A percentile compares a stretch with the other conserved stretches of the same genome.
These are phyloP conservation scores for Bos indicus DNA, from an alignment of 2,113 vertebrate species.

Conservation along the genomic window DNA sequence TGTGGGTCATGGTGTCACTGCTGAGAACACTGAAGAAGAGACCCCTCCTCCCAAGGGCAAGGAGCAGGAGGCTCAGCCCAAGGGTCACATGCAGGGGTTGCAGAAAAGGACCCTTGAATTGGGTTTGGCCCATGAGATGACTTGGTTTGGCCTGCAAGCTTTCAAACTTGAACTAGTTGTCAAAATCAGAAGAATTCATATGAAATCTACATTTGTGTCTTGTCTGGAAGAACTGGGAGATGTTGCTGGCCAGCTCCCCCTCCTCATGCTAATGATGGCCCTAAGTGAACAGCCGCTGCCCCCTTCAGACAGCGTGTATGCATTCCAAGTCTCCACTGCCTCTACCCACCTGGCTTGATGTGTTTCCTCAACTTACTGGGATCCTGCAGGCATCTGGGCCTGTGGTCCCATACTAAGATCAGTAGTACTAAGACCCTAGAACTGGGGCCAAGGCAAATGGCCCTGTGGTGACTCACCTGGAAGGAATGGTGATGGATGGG, in stretches of 20 bases:
- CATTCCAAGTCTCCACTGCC: background rate
- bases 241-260: background rate
- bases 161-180: background rate
- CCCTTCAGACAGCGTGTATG: fast-evolving
- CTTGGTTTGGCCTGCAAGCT: background rate
- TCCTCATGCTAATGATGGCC: fast-evolving
- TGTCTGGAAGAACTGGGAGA: background rate
- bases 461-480: background rate
- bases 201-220: background rate
- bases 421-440: background rate
- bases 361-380: background rate
- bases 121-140: background rate
- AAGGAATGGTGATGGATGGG: background rate
- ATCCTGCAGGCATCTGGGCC: background rate
- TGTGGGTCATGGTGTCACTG: background rate
- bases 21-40: background rate
- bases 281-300: fast-evolving
- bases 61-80: background rate
- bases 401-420: background rate
- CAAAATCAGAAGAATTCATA: background rate
- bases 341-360: background rate
- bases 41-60: background rate
- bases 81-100: background rate
- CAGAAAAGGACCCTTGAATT: background rate
- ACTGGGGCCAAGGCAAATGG: too few relatives aligned